Evolutionary conservation across 2,113 vertebrate species (phyloP), one percentile per base, ranked within the genome.

Genomic region (Chionis minor): DNA sequence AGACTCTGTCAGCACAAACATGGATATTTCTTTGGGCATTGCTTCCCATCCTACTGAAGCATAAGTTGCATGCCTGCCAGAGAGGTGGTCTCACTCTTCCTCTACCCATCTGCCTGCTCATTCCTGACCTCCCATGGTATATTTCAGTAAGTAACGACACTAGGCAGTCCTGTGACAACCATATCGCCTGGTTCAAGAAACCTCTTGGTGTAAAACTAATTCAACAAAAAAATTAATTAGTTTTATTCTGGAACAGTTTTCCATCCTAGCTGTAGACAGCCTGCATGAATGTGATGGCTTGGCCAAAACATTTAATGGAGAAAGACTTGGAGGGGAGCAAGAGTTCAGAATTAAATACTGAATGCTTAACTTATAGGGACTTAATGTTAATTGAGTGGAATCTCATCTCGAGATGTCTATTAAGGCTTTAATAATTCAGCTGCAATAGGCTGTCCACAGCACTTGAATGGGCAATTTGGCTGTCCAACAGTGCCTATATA

Each of bases 201-300:
- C 8, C 16, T 40, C 26, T 33, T 40, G 30, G 13, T 14, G 63
- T 77, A 33, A 67, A 96, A 45, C 6, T 30, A 61, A 35, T 8
- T 26, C 28, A 47, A 24, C 2, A 0, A 16, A 55, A 27, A 8
- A 35, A 5, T 8, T 47, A 12, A n/a, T 55, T 67, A 0, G 0
- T 45, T 81, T 84, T 33, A 16, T 59, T 51, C 26, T 33, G 58
- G n/a, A 13, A 63, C 52, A 67, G 10, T 3, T 56, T 83, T 45
- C 33, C 32, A 66, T 18, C 14, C 58, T 54, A n/a, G 11, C n/a
- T 61, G 54, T n/a, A 58, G 52, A 38, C 27, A 55, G 8, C 27
- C 33, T 47, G 40, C 3, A 3, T 23, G 32, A 70, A 45, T 12
- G 3, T 10, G 28, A 24, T 19, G 6, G 14, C 6, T 82, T 49